Evolutionary conservation across 2,888 invertebrate genomes (phyloP).

Genomic region (Mesorhabditis belari): DNA sequence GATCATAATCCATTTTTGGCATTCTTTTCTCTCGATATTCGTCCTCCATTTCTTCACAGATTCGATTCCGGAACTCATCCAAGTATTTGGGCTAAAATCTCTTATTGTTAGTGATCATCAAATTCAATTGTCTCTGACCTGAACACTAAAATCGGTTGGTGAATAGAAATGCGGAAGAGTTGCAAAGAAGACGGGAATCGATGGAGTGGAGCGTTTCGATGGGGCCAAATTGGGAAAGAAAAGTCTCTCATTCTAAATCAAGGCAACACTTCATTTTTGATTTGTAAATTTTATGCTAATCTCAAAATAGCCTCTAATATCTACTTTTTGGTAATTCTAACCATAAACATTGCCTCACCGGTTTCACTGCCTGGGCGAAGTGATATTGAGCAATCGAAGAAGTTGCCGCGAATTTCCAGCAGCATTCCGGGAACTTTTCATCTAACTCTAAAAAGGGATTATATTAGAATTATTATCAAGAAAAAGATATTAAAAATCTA

Average conservation of each 20-base stretch:
- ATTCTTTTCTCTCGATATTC: too few relatives aligned
- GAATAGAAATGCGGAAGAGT: slow-evolving; percentile 7
- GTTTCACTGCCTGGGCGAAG: background rate
- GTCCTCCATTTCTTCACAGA: background rate
- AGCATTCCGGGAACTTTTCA: slow-evolving; percentile 2
- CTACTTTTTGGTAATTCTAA: too few relatives aligned
- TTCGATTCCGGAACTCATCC: background rate
- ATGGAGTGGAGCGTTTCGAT: background rate
- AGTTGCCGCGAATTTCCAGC: slow-evolving; percentile 6
- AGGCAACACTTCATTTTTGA: background rate
- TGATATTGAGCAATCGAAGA: slow-evolving; percentile 5
- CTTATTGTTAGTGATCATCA: background rate
- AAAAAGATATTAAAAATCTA: background rate
- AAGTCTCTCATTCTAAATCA: background rate
- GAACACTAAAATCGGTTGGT: slow-evolving; percentile 6
- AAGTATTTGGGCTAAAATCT: slow-evolving; percentile 6
- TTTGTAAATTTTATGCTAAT: slow-evolving; percentile 1
- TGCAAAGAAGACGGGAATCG: slow-evolving; percentile 6
- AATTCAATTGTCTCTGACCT: slow-evolving; percentile 1
- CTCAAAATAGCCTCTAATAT: too few relatives aligned
- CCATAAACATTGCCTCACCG: background rate
- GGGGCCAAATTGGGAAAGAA: background rate
- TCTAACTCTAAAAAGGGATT: background rate
- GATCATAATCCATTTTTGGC: too few relatives aligned
- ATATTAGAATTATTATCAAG: background rate